Base-by-base conservation (phyloP, 2,888 invertebrate genomes). In the Drosophila recens region DNA sequence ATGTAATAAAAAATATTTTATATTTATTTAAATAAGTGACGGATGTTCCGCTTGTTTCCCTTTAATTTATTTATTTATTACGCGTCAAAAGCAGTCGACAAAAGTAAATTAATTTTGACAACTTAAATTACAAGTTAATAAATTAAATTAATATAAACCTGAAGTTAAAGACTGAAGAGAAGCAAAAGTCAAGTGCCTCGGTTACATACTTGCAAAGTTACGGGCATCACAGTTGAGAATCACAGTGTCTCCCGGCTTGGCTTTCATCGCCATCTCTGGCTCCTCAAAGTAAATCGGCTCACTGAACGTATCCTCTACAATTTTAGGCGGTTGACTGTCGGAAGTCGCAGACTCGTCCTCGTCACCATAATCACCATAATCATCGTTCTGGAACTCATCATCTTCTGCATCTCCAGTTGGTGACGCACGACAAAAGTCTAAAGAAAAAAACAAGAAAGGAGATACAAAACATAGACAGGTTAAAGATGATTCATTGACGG, bases 201-300 rank as follows among this genome's bases (percentile, higher is more conserved):
- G 1, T 9, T n/a, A 79, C 88, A 65, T 66, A 92, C 92, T 68
- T 65, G 80, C 82, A 51, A 90, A 87, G 64, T 92, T 91, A 49
- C 87, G 82, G 0, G 78, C 90, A 67, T 92, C 91, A 72, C 92
- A 92, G 20, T 89, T 87, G 8, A 92, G 68, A 4, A 82, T 67
- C 11, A 91, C 86, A 79, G 90, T 77, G 5, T 89, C 85, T 0
- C 91, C 91, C 1, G 83, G 83, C 42, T 75, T 78, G 3, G 89
- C 90, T 13, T 85, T 80, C 30, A 89, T 49, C 2, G 36, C 65
- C 0, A 90, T 20, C 1, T 88, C 81, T 0, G 72, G 8, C 9
- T 66, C 59, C 48, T 90, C 91, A 42, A 92, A 92, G 46, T 88
- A 91, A 0, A 91, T 86, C 4, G 82, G 82, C 1, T 62, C 9